These are phyloP conservation scores for Thereva nobilitata DNA, from an alignment of 2,888 invertebrate species.

Conservation along the genomic window DNA sequence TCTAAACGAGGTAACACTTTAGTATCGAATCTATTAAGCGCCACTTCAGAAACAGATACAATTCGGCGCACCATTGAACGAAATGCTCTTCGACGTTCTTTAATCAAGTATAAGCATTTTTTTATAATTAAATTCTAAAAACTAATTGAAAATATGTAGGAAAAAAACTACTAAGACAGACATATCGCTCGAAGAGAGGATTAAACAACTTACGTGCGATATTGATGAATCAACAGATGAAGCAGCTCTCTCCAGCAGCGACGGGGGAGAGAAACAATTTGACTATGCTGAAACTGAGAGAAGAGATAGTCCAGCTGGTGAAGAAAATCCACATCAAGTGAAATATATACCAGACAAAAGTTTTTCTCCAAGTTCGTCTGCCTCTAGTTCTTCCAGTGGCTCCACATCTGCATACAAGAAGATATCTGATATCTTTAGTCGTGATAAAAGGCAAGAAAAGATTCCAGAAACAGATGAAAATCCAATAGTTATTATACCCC, in stretches of 20 bases:
- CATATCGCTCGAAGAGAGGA: conserved; percentile 82
- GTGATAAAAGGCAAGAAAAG: conserved; percentile 58
- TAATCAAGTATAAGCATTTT: conserved; percentile 63
- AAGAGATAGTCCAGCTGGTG: conserved; percentile 69
- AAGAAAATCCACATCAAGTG: conserved; percentile 60
- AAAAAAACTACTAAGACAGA: conserved; percentile 61
- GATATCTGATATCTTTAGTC: conserved; percentile 59
- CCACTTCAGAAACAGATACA: conserved; percentile 64
- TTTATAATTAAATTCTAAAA: neutral
- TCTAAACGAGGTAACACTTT: conserved; percentile 63
- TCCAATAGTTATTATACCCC: conserved; percentile 59
- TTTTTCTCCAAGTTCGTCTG: conserved; percentile 64
- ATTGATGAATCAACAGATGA: conserved; percentile 69
- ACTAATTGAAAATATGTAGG: conserved; percentile 44
- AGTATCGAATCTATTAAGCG: conserved; percentile 54
- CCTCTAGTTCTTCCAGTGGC: conserved; percentile 63
- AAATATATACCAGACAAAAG: conserved; percentile 63
- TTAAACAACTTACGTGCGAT: conserved; percentile 83
- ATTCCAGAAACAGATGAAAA: conserved; percentile 58
- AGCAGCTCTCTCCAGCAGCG: conserved; percentile 38
- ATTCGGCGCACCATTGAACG: conserved; percentile 79
- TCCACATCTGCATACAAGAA: conserved; percentile 68
- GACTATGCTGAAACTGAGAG: conserved; percentile 55
- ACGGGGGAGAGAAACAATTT: conserved; percentile 44
- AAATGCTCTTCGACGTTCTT: conserved; percentile 78